Evolutionary conservation across 2,888 invertebrate species (phyloP), one percentile per base, ranked within the genome.

Genomic region (Selenia dentaria): DNA sequence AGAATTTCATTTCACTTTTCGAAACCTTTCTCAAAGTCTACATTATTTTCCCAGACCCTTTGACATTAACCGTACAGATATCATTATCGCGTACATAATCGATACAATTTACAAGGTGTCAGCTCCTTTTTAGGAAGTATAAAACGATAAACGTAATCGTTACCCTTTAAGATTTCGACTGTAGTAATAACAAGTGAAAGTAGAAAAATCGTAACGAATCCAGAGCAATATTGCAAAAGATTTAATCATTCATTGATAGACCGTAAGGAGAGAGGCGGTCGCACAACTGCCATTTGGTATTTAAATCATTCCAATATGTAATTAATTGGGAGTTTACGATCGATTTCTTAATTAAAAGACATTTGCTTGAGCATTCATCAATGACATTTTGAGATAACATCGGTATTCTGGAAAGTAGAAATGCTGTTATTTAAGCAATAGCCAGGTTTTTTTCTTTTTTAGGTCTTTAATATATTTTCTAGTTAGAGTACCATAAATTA

Each of bases 171-270:
- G 4, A 34, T 13, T 16, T 35, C 13, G 12, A 29, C 6, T 37
- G 20, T 9, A 5, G 13, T 28, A 18, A 24, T 33, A 12, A 5
- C 22, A 22, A 22, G 69, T 62, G 70, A 73, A 68, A 72, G 73
- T 66, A 20, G n/a, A 56, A 59, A 54, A 22, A 22, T 22, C 22
- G 22, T 6, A 57, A 57, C 59, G 54, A 56, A 61, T 63, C 49
- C 60, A 64, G 70, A 70, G 55, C 72, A 67, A 22, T 54, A 63
- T 74, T 69, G 61, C 62, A 41, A 53, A 60, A 73, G 35, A 46
- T 47, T 51, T 62, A 59, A 64, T 64, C 54, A 39, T 31, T 47
- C 45, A 41, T 54, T 54, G 54, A 52, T 51, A 39, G 43, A 44
- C 46, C 24, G 28, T 44, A 47, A 26, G 38, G 59, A 54, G 57